These are phyloP conservation scores for Noctilio leporinus DNA, from an alignment of 2,113 vertebrate species.

Conservation along the genomic window DNA sequence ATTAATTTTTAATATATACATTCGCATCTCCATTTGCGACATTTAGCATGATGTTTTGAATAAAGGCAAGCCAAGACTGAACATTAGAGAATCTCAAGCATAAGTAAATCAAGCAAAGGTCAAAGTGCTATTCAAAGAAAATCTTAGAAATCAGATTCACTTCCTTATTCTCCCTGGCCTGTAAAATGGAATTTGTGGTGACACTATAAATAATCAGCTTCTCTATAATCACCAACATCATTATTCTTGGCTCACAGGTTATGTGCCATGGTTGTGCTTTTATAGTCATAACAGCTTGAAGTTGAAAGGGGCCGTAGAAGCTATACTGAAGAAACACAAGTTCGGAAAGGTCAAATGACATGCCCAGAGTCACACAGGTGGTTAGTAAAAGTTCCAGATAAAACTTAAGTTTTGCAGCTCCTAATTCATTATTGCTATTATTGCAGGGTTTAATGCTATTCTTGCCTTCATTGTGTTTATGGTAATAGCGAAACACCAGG, in stretches of 20 bases:
- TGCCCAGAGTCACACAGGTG: background rate
- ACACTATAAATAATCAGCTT: background rate
- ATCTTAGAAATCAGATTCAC: conserved; percentile 7
- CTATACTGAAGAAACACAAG: background rate
- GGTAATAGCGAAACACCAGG: background rate
- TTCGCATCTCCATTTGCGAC: background rate
- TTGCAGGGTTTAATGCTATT: background rate
- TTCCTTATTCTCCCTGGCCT: background rate
- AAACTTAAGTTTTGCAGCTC: background rate
- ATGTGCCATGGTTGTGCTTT: background rate
- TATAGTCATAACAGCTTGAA: conserved; percentile 14
- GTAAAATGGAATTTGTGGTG: background rate
- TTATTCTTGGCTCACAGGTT: background rate
- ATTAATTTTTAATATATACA: conserved; percentile 35
- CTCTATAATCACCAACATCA: background rate
- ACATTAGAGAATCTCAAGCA: conserved; percentile 12
- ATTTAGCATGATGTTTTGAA: conserved; percentile 20
- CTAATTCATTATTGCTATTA: background rate
- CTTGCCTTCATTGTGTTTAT: background rate
- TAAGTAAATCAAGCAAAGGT: conserved; percentile 17
- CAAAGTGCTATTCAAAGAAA: background rate
- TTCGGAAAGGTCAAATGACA: background rate
- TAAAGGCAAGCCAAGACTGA: conserved; percentile 3
- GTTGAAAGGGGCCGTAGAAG: background rate
- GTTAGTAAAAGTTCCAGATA: conserved; percentile 8